Conservation (phyloP, 2,113 vertebrate genomes). For the Dipodomys spectabilis region DNA sequence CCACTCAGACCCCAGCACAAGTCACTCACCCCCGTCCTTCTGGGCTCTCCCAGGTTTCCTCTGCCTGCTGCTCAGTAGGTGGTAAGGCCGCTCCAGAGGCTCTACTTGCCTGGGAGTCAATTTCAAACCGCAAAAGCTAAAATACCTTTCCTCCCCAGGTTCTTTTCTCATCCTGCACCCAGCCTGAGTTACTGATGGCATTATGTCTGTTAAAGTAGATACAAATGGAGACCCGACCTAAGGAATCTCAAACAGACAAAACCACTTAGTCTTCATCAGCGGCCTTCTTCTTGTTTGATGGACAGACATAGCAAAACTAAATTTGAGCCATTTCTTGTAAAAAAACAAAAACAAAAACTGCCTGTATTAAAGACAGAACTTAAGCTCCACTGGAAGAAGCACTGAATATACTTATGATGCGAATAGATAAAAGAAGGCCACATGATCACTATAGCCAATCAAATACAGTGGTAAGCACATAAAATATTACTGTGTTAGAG, state of each 20-base stretch:
- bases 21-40: not conserved
- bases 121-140: not conserved
- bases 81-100: rapidly evolving
- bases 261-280: not conserved
- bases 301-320: not conserved
- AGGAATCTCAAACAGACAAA: not conserved
- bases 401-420: not conserved
- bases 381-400: not conserved
- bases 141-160: not conserved
- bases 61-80: too few relatives aligned
- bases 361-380: not conserved
- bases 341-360: too few relatives aligned
- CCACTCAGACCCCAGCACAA: not conserved
- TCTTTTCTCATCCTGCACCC: not conserved
- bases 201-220: not conserved
- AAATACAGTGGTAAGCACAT: too few relatives aligned
- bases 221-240: not conserved
- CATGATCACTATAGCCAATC: not conserved
- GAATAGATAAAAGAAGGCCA: not conserved
- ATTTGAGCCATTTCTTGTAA: not conserved
- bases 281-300: not conserved
- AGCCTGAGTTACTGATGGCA: not conserved
- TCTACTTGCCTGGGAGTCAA: not conserved
- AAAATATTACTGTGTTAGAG: too few relatives aligned
- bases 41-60: not conserved